Evolutionary conservation across 1,140 invertebrate species (phyloP).

Genomic region (Drosophila saltans): DNA sequence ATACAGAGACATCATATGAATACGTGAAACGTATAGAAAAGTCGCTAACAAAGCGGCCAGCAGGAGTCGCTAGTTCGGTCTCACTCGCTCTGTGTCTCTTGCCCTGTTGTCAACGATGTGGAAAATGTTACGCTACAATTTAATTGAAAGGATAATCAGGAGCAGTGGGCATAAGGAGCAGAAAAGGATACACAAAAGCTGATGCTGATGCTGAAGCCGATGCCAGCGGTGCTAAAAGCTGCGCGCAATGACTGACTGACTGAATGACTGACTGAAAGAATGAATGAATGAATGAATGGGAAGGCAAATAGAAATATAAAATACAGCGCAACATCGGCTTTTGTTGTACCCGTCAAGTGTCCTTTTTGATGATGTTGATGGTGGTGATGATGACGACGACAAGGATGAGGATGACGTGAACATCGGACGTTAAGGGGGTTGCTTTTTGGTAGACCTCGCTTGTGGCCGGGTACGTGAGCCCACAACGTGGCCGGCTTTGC

Average conservation of each 20-base stretch:
- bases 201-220: background rate
- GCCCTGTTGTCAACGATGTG: slow-evolving; percentile 64
- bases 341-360: slow-evolving; percentile 79
- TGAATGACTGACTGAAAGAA: slow-evolving; percentile 21
- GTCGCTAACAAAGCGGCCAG: slow-evolving; percentile 31
- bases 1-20: background rate
- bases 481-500: slow-evolving; percentile 77
- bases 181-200: slow-evolving; percentile 23
- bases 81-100: slow-evolving; percentile 29
- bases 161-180: slow-evolving; percentile 50
- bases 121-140: slow-evolving; percentile 82
- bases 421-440: slow-evolving; percentile 58
- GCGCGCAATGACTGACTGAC: slow-evolving; percentile 46
- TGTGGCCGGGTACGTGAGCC: slow-evolving; percentile 75
- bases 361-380: slow-evolving; percentile 68
- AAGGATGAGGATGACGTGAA: slow-evolving; percentile 16
- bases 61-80: slow-evolving; percentile 15
- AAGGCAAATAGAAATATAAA: slow-evolving; percentile 74
- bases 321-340: slow-evolving; percentile 69
- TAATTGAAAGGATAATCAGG: slow-evolving; percentile 82
- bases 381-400: slow-evolving; percentile 17
- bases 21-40: slow-evolving; percentile 14
- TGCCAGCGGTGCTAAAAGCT: slow-evolving; percentile 63
- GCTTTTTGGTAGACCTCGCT: slow-evolving; percentile 77
- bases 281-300: slow-evolving; percentile 48